phyloP scores from a whole-genome alignment of 2,888 invertebrate species.

The Archips crataeganus region DNA sequence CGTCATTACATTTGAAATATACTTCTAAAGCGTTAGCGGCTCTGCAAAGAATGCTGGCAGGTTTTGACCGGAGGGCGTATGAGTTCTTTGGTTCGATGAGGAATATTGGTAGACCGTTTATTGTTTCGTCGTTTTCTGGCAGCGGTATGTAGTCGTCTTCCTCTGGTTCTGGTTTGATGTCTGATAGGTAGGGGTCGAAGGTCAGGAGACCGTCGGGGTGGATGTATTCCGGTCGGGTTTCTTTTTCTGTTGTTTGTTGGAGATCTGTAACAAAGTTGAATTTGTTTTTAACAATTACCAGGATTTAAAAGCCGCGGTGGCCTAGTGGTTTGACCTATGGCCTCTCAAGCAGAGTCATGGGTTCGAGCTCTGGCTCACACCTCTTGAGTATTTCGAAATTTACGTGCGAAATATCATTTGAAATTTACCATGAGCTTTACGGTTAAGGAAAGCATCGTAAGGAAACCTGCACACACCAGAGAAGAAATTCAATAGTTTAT shows the following conservation, averaged over 20 bases:
- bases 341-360: too few relatives aligned
- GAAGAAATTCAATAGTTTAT: too few relatives aligned
- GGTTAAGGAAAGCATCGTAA: too few relatives aligned
- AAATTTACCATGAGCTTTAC: too few relatives aligned
- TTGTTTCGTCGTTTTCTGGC: conserved; percentile 86
- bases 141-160: conserved; percentile 82
- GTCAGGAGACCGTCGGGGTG: conserved; percentile 76
- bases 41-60: conserved; percentile 94
- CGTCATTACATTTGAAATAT: conserved; percentile 92
- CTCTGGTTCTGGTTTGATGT: conserved; percentile 73
- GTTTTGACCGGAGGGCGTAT: conserved; percentile 95
- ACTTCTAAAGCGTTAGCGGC: conserved; percentile 96
- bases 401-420: too few relatives aligned
- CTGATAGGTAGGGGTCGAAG: conserved; percentile 78
- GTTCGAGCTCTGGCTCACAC: too few relatives aligned
- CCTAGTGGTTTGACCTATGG: too few relatives aligned
- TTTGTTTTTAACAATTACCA: too few relatives aligned
- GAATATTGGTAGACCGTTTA: conserved; percentile 93
- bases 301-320: too few relatives aligned
- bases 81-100: conserved; percentile 94
- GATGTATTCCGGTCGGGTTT: conserved; percentile 77
- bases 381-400: too few relatives aligned
- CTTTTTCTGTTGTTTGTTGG: conserved; percentile 74
- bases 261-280: conserved; percentile 62
- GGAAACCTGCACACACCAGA: too few relatives aligned